Percentiles rank a stretch among this genome's conserved stretches.
Evolutionary conservation across 2,113 vertebrate species (phyloP).

Genomic region (Neogobius melanostomus): DNA sequence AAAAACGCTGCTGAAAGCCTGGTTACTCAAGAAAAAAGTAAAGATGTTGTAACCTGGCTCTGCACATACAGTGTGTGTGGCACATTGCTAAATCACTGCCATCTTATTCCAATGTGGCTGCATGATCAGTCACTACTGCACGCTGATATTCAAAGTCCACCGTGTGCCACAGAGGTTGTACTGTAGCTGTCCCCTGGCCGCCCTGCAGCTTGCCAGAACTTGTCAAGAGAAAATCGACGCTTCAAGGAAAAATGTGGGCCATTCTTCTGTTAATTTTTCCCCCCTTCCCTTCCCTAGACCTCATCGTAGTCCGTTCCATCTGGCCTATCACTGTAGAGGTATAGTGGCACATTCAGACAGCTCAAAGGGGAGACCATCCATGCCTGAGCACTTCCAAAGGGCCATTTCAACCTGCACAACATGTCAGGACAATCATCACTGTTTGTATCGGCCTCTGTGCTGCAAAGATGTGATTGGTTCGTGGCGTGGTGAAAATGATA

Average conservation of each 20-base stretch:
- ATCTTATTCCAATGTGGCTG: background rate
- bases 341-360: constrained; percentile 59
- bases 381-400: constrained; percentile 24
- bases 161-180: constrained; percentile 16
- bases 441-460: constrained; percentile 24
- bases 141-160: constrained; percentile 35
- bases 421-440: constrained; percentile 29
- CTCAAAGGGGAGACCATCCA: constrained; percentile 60
- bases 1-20: no score
- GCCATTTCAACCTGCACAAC: constrained; percentile 52
- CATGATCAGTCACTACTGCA: constrained; percentile 24
- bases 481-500: background rate
- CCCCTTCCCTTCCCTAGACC: constrained; percentile 12
- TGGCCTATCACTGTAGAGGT: constrained; percentile 46
- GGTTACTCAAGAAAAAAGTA: no score
- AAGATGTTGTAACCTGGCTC: no score
- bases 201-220: constrained; percentile 35
- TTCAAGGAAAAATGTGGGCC: constrained; percentile 60
- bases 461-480: constrained; percentile 13
- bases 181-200: constrained; percentile 18
- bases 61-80: no score
- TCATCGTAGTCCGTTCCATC: constrained; percentile 50
- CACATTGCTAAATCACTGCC: no score
- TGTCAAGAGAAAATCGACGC: constrained; percentile 44
- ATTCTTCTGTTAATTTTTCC: constrained; percentile 17